Evolutionary conservation across 2,797 vertebrate genomes (phyloP), one percentile per base, ranked within the genome.

Genomic region (Ceyx erithaca): DNA sequence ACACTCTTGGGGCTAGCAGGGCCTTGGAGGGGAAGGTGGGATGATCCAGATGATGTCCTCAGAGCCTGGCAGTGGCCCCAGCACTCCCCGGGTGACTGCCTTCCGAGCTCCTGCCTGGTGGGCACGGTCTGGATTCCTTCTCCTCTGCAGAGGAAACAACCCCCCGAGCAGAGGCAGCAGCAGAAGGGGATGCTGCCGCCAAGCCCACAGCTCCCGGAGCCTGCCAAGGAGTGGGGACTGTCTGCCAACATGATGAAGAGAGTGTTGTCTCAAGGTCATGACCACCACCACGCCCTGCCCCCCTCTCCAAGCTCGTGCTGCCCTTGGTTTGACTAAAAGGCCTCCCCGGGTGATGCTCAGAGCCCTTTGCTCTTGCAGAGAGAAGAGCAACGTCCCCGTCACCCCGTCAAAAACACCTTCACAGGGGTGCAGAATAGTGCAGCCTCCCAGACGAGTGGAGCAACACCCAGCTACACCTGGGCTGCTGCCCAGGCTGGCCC

Each of bases 71-170:
- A 13, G 33, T 40, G 37, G 10, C 54, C 51, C 41, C 23, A 15
- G 5, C 1, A 0, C 48, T n/a, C 20, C 9, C 2, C 0, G 1
- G 6, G 12, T 5, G 4, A 0, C 0, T n/a, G 62, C 19, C 48
- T 31, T 10, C 4, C 0, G 1, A 63, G 28, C 12, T 1, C 45
- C 7, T 14, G 4, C 49, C 0, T 0, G 37, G 14, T 1, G 0
- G 20, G 41, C 23, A 37, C 12, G 3, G 0, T 18, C 64, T n/a
- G 62, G 28, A 33, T 26, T n/a, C 35, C 13, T 25, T 17, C 43
- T 61, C 33, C 63, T 46, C 28, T 35, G 20, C 31, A 46, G 43
- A 72, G 37, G 33, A 40, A 81, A 19, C n/a, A 48, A 54, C 30
- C n/a, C 12, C 43, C 22, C 3, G 0, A 54, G 45, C 75, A 76